A percentile compares a stretch with the other conserved stretches of the same genome.
Conservation (phyloP, 2,888 invertebrate genomes). For the Teleogryllus oceanicus region DNA sequence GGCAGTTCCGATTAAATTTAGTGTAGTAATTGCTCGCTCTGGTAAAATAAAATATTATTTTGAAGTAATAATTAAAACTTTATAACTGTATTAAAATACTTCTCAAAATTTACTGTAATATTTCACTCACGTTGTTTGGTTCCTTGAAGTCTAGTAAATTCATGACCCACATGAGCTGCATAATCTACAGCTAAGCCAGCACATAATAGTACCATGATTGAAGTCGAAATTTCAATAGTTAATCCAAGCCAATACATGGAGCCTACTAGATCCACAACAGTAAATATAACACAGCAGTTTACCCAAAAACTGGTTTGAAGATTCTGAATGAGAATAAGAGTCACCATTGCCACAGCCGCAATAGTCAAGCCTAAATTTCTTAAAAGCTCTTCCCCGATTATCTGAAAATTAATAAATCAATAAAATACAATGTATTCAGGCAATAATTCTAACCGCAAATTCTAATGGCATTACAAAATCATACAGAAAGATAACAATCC, state of each 20-base stretch:
- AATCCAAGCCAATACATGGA: conserved; percentile 52
- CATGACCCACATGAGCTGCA: conserved; percentile 53
- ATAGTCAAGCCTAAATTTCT: conserved; percentile 49
- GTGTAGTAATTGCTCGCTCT: conserved; percentile 47
- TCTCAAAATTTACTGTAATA: not conserved
- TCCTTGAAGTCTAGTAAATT: conserved; percentile 49
- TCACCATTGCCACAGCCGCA: conserved; percentile 49
- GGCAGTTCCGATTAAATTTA: conserved; percentile 51
- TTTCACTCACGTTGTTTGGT: conserved; percentile 47
- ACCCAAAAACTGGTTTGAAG: conserved; percentile 49
- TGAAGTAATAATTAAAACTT: not conserved
- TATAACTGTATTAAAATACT: not conserved
- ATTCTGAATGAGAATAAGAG: conserved; percentile 49
- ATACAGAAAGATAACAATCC: too few species aligned
- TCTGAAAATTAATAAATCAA: conserved; percentile 39
- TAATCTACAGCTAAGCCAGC: conserved; percentile 54
- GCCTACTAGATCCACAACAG: conserved; percentile 50
- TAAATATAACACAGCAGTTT: conserved; percentile 49
- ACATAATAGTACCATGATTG: conserved; percentile 50
- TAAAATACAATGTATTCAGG: too few species aligned
- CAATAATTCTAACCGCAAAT: too few species aligned
- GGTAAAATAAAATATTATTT: conserved; percentile 34
- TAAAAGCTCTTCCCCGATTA: conserved; percentile 46
- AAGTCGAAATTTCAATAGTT: conserved; percentile 52
- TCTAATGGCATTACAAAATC: too few species aligned